Percentiles rank a stretch among this genome's conserved stretches.
These are phyloP conservation scores for Aphyosemion australe DNA, from an alignment of 2,113 vertebrate species.

Conservation along the genomic window DNA sequence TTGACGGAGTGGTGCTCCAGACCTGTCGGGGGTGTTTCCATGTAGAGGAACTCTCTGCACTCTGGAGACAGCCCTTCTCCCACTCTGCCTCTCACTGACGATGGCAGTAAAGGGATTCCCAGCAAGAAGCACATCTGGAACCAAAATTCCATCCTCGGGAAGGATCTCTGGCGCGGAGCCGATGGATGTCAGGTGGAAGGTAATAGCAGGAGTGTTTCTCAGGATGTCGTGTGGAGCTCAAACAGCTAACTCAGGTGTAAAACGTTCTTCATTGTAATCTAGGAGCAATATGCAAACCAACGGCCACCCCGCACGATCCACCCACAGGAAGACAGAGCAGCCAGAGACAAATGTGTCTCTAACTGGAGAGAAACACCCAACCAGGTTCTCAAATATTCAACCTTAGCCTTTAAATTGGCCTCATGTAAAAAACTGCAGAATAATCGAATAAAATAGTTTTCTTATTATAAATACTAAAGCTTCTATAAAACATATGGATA, in stretches of 20 bases:
- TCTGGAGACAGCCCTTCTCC: constrained; percentile 65
- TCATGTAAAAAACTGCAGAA: too few species aligned
- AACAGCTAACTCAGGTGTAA: constrained; percentile 16
- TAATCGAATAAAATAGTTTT: too few species aligned
- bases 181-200: background rate
- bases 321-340: constrained; percentile 14
- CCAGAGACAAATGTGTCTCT: background rate
- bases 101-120: constrained; percentile 1
- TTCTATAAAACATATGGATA: too few species aligned
- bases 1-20: constrained; percentile 44
- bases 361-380: background rate
- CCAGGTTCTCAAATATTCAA: too few species aligned
- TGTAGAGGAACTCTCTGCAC: constrained; percentile 73
- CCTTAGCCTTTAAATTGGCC: too few species aligned
- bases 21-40: constrained; percentile 65
- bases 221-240: background rate
- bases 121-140: constrained; percentile 17
- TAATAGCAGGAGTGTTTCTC: background rate
- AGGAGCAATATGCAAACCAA: constrained; percentile 62
- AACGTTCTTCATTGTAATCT: constrained; percentile 49
- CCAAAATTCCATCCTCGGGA: constrained; percentile 44
- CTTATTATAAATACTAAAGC: background rate
- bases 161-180: background rate
- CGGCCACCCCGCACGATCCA: constrained; percentile 8
- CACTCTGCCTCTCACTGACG: constrained; percentile 52